A percentile compares a stretch with the other conserved stretches of the same genome.
Conservation (phyloP, 2,888 invertebrate genomes). For the Tachina fera region DNA sequence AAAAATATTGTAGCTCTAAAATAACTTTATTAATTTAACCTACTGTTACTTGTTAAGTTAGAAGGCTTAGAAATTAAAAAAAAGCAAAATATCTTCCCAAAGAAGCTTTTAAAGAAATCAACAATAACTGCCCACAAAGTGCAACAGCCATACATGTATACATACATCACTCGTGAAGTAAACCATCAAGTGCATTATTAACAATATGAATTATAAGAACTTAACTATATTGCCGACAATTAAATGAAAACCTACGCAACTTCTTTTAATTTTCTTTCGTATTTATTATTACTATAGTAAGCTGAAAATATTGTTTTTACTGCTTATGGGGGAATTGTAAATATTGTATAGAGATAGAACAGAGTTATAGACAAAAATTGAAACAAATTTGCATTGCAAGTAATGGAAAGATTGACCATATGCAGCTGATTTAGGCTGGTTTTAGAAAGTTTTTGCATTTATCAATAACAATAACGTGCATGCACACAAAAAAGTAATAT, state of each 20-base stretch:
- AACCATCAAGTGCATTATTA: conserved; percentile 67
- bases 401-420: too few species aligned
- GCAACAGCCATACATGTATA: background rate
- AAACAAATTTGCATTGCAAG: background rate
- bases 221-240: conserved; percentile 72
- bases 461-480: too few species aligned
- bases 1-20: too few species aligned
- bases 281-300: conserved; percentile 26
- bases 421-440: too few species aligned
- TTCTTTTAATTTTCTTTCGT: conserved; percentile 58
- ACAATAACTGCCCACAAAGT: conserved; percentile 56
- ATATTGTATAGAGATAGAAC: background rate
- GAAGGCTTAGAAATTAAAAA: conserved; percentile 44
- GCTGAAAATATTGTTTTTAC: conserved; percentile 43
- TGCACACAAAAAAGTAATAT: too few species aligned
- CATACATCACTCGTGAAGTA: conserved; percentile 40
- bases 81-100: conserved; percentile 44
- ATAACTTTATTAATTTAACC: too few species aligned
- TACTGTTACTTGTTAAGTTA: too few species aligned
- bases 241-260: conserved; percentile 75
- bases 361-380: background rate
- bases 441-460: too few species aligned
- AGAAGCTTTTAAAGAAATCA: conserved; percentile 28
- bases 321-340: conserved; percentile 34
- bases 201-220: conserved; percentile 71